Percentiles rank a stretch among this genome's conserved stretches.
Evolutionary conservation across 1,140 invertebrate species (phyloP).

Genomic region (Marisa cornuarietis): DNA sequence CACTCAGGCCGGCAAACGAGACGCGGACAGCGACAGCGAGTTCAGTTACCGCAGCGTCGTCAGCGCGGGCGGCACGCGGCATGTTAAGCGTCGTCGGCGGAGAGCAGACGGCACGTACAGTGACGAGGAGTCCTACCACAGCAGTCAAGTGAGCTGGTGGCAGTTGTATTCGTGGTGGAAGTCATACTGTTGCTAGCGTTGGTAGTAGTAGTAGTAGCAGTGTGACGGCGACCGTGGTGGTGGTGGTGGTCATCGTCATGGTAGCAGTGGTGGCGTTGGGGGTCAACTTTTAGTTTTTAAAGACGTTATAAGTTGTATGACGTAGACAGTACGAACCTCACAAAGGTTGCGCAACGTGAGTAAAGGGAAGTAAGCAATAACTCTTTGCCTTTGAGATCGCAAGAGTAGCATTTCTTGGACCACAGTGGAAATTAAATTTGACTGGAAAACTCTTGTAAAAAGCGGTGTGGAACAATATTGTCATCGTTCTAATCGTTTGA

Average conservation of each 20-base stretch:
- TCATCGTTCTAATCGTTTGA: no score
- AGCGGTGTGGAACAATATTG: no score
- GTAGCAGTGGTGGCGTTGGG: no score
- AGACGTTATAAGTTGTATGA: no score
- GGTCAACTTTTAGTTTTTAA: no score
- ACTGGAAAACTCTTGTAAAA: no score
- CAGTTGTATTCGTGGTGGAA: not conserved
- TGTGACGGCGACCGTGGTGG: not conserved
- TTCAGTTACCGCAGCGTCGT: slow-evolving; percentile 60
- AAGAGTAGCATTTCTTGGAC: no score
- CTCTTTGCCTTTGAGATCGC: no score
- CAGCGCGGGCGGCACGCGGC: slow-evolving; percentile 61
- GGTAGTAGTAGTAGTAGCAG: slow-evolving; percentile 10
- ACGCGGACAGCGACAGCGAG: slow-evolving; percentile 59
- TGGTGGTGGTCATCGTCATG: not conserved
- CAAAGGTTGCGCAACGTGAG: no score
- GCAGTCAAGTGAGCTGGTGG: slow-evolving; percentile 39
- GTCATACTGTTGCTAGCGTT: slow-evolving; percentile 26
- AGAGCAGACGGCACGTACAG: slow-evolving; percentile 60
- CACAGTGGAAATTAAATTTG: no score
- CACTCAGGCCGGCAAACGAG: slow-evolving; percentile 42
- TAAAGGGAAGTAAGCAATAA: no score
- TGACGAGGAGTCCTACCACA: slow-evolving; percentile 60
- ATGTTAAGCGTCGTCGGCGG: slow-evolving; percentile 54
- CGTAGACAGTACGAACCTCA: no score